phyloP scores from a whole-genome alignment of 1,140 invertebrate species.

The Reticulitermes speratus region DNA sequence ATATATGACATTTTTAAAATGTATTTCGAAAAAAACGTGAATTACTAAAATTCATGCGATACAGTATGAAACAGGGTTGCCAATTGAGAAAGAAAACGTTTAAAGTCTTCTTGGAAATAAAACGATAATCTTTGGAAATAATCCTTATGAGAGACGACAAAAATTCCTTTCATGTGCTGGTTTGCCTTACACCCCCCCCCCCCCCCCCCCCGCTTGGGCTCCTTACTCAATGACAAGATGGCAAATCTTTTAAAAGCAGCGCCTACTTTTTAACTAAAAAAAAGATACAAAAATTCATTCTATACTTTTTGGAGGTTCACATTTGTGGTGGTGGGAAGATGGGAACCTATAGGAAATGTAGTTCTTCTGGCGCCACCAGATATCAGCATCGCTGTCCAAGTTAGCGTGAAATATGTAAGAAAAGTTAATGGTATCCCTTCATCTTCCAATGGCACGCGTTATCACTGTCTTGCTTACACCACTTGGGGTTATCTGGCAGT shows the following conservation, averaged over 20 bases:
- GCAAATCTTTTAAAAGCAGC: neutral
- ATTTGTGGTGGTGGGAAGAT: neutral
- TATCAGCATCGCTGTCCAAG: slow-evolving; percentile 30
- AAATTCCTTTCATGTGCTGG: too few relatives aligned
- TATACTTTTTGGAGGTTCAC: neutral
- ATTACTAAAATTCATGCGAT: too few relatives aligned
- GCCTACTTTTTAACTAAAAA: neutral
- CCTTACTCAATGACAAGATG: neutral
- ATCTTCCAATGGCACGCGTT: slow-evolving; percentile 22
- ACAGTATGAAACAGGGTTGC: too few relatives aligned
- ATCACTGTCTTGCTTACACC: neutral
- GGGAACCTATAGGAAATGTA: slow-evolving; percentile 14
- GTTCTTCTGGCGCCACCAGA: slow-evolving; percentile 28
- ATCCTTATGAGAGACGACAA: too few relatives aligned
- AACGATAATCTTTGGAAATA: too few relatives aligned
- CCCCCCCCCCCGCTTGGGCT: neutral
- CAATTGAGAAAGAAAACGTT: too few relatives aligned
- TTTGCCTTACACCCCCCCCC: too few relatives aligned
- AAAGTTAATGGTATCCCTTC: slow-evolving; percentile 31
- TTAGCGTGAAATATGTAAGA: slow-evolving; percentile 31
- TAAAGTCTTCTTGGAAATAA: too few relatives aligned
- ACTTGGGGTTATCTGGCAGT: neutral
- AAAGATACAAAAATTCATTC: neutral
- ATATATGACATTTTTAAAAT: too few relatives aligned
- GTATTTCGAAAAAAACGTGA: too few relatives aligned